phyloP scores from a whole-genome alignment of 2,888 invertebrate genomes.

The Drosophila hamatofila region DNA sequence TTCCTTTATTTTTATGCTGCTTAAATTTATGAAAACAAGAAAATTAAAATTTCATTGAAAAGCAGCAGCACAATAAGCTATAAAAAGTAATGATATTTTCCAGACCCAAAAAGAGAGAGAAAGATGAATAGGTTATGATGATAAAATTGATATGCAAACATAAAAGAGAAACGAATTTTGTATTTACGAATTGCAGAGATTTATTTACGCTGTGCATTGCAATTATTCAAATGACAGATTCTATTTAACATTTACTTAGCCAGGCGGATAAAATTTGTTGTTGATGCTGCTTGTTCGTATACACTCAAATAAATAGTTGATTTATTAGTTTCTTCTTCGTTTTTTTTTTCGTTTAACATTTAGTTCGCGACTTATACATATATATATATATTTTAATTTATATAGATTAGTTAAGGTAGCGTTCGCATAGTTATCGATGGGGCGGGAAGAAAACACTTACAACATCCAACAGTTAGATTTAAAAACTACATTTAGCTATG shows the following conservation, averaged over 20 bases:
- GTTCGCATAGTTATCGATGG: constrained; percentile 8
- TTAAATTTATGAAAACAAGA: constrained; percentile 31
- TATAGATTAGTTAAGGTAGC: constrained; percentile 32
- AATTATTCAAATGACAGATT: constrained; percentile 33
- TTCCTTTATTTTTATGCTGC: neutral
- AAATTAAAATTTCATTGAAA: constrained; percentile 50
- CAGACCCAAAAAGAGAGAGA: neutral
- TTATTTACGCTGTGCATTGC: constrained; percentile 45
- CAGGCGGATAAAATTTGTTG: constrained; percentile 3
- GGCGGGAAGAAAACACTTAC: constrained; percentile 32
- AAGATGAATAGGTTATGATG: constrained; percentile 20
- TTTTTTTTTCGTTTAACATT: constrained; percentile 25
- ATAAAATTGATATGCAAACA: constrained; percentile 4
- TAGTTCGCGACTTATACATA: constrained; percentile 16
- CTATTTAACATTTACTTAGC: constrained; percentile 7
- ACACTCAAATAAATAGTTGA: constrained; percentile 70
- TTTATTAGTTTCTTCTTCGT: constrained; percentile 57
- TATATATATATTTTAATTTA: constrained; percentile 14
- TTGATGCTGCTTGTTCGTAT: constrained; percentile 27
- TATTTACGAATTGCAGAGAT: constrained; percentile 26
- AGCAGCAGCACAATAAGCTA: constrained; percentile 17
- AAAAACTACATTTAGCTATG: constrained; percentile 24
- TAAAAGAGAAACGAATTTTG: neutral
- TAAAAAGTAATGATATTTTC: constrained; percentile 9
- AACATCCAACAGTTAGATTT: constrained; percentile 64